A percentile compares a stretch with the other conserved stretches of the same genome.
These are phyloP conservation scores for Mamestra brassicae DNA, from an alignment of 2,888 invertebrate species.

Conservation along the genomic window DNA sequence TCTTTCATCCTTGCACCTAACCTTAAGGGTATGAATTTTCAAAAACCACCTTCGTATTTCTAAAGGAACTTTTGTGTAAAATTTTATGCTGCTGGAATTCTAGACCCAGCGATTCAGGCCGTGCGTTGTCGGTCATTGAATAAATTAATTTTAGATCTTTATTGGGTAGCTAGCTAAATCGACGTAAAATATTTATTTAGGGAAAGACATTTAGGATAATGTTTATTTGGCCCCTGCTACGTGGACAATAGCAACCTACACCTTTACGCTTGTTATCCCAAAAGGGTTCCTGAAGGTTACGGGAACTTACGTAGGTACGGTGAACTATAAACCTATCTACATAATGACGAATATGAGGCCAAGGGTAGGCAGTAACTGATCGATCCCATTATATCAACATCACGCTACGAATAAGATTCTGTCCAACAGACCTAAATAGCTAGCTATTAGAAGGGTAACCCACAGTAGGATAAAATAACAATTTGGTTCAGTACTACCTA, in stretches of 20 bases:
- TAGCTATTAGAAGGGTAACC: background rate
- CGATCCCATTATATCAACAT: background rate
- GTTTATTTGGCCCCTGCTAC: constrained; percentile 17
- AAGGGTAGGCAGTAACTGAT: constrained; percentile 9
- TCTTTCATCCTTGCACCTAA: no score
- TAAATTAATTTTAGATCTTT: background rate
- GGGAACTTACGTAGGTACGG: background rate
- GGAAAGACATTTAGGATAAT: background rate
- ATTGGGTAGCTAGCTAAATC: background rate
- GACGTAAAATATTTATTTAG: constrained; percentile 24
- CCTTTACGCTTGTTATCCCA: constrained; percentile 41
- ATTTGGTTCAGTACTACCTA: constrained; percentile 14
- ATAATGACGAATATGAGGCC: background rate
- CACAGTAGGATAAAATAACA: constrained; percentile 11
- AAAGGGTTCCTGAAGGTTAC: constrained; percentile 38
- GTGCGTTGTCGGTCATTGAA: background rate
- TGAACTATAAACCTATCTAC: background rate
- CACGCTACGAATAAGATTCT: constrained; percentile 23
- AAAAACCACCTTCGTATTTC: background rate
- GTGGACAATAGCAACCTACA: background rate
- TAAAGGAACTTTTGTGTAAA: background rate
- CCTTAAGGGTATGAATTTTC: background rate
- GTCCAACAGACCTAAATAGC: background rate
- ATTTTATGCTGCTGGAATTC: background rate
- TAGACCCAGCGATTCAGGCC: background rate